These are phyloP conservation scores for Pristis pectinata DNA, from an alignment of 2,797 vertebrate genomes.

Conservation along the genomic window DNA sequence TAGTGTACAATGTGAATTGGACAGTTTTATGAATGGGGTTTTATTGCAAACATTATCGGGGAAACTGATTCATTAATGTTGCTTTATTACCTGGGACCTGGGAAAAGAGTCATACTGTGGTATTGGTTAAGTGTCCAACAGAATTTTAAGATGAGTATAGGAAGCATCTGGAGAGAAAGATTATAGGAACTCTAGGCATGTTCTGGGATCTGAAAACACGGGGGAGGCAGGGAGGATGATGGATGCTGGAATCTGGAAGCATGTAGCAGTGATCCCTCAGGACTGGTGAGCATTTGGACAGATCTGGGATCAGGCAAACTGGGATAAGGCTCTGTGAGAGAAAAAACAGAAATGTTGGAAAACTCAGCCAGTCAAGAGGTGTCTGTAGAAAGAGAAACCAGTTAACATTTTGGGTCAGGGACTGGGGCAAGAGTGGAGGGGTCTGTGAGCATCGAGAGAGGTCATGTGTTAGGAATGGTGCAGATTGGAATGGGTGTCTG, in stretches of 20 bases:
- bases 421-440: no score
- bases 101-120: background rate
- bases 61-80: background rate
- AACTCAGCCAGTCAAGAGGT: no score
- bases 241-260: background rate
- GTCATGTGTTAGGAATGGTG: background rate
- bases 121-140: background rate
- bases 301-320: no score
- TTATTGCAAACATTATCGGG: background rate
- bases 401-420: no score
- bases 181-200: background rate
- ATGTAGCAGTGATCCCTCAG: background rate
- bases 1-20: background rate
- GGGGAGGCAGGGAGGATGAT: no score
- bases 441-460: background rate
- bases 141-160: background rate
- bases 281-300: background rate
- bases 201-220: background rate
- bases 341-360: no score
- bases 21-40: background rate
- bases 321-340: background rate
- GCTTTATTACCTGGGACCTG: background rate
- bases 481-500: background rate
- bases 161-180: background rate
- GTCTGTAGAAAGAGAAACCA: no score